phyloP scores from a whole-genome alignment of 2,888 invertebrate genomes.

The Homarus gammarus region DNA sequence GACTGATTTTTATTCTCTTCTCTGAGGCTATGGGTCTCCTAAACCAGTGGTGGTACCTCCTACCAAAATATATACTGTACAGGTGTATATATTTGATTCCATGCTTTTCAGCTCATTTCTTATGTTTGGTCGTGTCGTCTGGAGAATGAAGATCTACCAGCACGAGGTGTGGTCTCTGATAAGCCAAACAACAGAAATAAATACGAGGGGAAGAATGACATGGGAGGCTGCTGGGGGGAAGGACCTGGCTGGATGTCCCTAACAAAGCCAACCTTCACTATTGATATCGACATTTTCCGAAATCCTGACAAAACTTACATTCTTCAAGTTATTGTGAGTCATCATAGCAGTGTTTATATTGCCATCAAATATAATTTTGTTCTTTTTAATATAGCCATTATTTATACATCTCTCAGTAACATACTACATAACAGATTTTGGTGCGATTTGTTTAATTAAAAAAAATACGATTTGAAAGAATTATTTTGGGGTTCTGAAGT shows the following conservation, averaged over 20 bases:
- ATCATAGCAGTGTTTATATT: background rate
- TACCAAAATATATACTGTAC: too few relatives aligned
- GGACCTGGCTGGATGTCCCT: conserved; percentile 53
- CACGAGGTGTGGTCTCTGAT: conserved; percentile 27
- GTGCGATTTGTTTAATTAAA: too few relatives aligned
- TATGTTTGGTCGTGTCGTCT: conserved; percentile 60
- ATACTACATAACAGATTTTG: too few relatives aligned
- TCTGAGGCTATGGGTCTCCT: too few relatives aligned
- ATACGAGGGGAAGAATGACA: conserved; percentile 19
- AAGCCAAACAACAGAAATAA: conserved; percentile 24
- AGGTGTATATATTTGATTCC: too few relatives aligned
- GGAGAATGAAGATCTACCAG: conserved; percentile 48
- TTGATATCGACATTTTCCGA: conserved; percentile 45
- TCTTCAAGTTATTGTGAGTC: conserved; percentile 46
- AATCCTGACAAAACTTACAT: conserved; percentile 27
- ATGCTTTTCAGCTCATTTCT: conserved; percentile 33
- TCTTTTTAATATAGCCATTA: too few relatives aligned
- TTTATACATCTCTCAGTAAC: too few relatives aligned
- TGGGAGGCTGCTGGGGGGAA: conserved; percentile 66
- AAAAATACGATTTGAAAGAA: too few relatives aligned
- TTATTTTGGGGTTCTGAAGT: too few relatives aligned
- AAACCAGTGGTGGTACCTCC: too few relatives aligned
- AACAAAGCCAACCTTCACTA: background rate
- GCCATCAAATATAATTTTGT: too few relatives aligned
- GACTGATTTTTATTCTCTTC: too few relatives aligned